Evolutionary conservation across 1,140 invertebrate species (phyloP).

Genomic region (Campoletis sonorensis): DNA sequence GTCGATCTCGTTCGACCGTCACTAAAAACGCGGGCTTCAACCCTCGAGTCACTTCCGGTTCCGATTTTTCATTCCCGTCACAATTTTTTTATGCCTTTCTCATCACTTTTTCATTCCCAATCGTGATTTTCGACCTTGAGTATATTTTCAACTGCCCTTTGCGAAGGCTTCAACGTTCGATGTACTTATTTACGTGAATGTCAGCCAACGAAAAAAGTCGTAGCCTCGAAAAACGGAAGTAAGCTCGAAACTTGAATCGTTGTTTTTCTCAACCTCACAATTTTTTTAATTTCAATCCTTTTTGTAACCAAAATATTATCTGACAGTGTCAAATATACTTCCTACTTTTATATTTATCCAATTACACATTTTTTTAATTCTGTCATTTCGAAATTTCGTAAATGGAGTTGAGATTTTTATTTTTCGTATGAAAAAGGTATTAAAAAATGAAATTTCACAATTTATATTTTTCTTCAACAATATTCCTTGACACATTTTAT

Average conservation of each 20-base stretch:
- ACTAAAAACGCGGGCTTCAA: constrained; percentile 61
- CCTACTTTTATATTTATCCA: too few species aligned
- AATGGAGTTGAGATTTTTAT: too few species aligned
- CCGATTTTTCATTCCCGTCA: background rate
- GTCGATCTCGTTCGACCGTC: constrained; percentile 50
- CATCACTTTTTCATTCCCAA: background rate
- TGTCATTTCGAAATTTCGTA: too few species aligned
- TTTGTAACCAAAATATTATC: too few species aligned
- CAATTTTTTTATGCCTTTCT: background rate
- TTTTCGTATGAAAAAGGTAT: too few species aligned
- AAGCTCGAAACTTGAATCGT: background rate
- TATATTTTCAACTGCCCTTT: background rate
- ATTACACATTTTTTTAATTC: too few species aligned
- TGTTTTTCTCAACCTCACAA: background rate
- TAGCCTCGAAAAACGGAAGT: constrained; percentile 25
- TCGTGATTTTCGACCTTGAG: constrained; percentile 3
- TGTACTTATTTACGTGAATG: constrained; percentile 56
- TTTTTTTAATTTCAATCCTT: too few species aligned
- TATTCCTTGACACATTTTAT: too few species aligned
- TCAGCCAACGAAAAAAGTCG: constrained; percentile 46
- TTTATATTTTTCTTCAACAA: background rate
- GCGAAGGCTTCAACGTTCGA: background rate
- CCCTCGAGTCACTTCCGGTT: constrained; percentile 29
- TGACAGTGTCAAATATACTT: too few species aligned
- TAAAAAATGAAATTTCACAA: background rate